Evolutionary conservation across 1,140 invertebrate genomes (phyloP).

Genomic region (Bombus terrestris): DNA sequence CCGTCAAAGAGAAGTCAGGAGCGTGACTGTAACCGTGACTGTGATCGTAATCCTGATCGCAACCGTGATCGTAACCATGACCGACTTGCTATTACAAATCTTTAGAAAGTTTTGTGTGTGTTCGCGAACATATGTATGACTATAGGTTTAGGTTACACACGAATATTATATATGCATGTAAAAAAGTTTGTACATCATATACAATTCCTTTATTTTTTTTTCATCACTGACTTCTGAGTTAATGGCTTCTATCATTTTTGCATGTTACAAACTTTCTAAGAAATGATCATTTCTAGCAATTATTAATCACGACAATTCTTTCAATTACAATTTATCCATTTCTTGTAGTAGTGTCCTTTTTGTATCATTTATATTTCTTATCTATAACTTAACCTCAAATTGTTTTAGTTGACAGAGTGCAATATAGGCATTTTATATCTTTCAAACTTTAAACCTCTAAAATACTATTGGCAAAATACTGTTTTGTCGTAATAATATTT

Average conservation of each 20-base stretch:
- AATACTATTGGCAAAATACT: background rate
- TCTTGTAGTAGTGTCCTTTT: background rate
- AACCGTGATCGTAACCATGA: constrained; percentile 75
- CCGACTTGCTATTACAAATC: constrained; percentile 69
- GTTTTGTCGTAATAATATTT: background rate
- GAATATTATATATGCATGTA: background rate
- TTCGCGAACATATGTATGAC: background rate
- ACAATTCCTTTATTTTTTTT: background rate
- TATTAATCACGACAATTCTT: background rate
- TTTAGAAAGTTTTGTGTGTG: constrained; percentile 29
- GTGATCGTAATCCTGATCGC: constrained; percentile 72
- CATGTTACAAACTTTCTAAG: background rate
- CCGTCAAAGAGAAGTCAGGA: constrained; percentile 53
- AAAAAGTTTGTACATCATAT: background rate
- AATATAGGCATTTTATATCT: background rate
- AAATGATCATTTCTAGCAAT: background rate
- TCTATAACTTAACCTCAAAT: constrained; percentile 7
- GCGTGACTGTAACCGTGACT: constrained; percentile 55
- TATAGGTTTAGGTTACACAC: no score
- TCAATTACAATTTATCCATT: background rate
- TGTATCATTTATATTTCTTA: no score
- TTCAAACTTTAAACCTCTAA: background rate
- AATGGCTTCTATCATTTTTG: background rate
- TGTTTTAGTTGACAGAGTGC: background rate
- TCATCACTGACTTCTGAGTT: background rate